phyloP scores from a whole-genome alignment of 2,797 vertebrate genomes.

The Gorsachius magnificus region DNA sequence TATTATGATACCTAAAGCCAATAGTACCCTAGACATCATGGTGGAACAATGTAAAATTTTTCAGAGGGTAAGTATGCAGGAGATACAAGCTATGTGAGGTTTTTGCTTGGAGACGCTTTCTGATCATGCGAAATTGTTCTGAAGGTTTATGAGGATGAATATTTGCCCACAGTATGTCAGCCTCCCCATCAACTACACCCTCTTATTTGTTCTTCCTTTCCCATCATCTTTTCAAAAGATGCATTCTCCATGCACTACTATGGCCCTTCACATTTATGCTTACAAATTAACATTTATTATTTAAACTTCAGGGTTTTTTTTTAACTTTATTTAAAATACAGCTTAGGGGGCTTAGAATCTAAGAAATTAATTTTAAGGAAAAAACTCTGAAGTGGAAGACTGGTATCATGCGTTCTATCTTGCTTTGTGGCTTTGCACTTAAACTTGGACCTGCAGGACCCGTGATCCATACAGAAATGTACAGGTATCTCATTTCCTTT shows the following conservation, averaged over 20 bases:
- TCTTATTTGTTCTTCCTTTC: background rate
- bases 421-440: background rate
- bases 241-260: background rate
- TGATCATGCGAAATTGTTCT: background rate
- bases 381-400: background rate
- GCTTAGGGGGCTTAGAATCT: background rate
- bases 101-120: background rate
- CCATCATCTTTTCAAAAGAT: background rate
- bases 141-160: background rate
- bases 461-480: background rate
- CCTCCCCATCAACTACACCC: background rate
- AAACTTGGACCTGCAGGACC: background rate
- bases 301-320: background rate
- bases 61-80: background rate
- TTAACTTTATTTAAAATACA: background rate
- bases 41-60: background rate
- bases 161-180: background rate
- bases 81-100: background rate
- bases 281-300: background rate
- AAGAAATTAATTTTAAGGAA: background rate
- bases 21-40: fast-evolving
- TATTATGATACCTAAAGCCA: background rate
- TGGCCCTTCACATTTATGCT: background rate
- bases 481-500: background rate
- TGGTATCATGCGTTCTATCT: background rate